A percentile compares a stretch with the other conserved stretches of the same genome.
phyloP scores from a whole-genome alignment of 2,113 vertebrate species.

The Pluvialis apricaria region DNA sequence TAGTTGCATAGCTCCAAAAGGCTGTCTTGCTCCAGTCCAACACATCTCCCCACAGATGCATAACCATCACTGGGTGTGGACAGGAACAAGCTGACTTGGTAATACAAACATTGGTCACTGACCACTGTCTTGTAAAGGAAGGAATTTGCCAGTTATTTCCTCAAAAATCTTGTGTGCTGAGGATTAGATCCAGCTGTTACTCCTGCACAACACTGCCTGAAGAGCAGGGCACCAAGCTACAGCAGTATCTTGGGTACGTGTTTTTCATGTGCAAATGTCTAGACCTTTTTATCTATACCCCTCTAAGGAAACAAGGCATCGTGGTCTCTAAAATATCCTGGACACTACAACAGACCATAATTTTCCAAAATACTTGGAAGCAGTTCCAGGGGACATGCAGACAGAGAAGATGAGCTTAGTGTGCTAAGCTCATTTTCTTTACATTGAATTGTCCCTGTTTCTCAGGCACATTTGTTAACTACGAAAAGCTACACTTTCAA shows the following conservation, averaged over 20 bases:
- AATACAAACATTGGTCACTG: background rate
- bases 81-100: background rate
- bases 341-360: background rate
- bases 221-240: background rate
- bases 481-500: background rate
- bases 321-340: background rate
- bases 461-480: background rate
- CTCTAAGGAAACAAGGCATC: background rate
- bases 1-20: background rate
- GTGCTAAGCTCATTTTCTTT: background rate
- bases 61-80: background rate
- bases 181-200: conserved; percentile 26
- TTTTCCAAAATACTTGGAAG: background rate
- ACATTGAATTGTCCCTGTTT: background rate
- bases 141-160: conserved; percentile 22
- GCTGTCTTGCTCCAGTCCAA: background rate
- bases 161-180: background rate
- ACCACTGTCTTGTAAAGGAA: background rate
- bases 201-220: background rate
- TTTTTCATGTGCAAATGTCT: background rate
- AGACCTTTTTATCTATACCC: background rate
- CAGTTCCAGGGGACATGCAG: background rate
- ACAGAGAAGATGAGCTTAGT: background rate
- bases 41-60: background rate
- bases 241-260: background rate